A percentile compares a stretch with the other conserved stretches of the same genome.
These are phyloP conservation scores for Pristionchus arcanus DNA, from an alignment of 2,888 invertebrate species.

Conservation along the genomic window DNA sequence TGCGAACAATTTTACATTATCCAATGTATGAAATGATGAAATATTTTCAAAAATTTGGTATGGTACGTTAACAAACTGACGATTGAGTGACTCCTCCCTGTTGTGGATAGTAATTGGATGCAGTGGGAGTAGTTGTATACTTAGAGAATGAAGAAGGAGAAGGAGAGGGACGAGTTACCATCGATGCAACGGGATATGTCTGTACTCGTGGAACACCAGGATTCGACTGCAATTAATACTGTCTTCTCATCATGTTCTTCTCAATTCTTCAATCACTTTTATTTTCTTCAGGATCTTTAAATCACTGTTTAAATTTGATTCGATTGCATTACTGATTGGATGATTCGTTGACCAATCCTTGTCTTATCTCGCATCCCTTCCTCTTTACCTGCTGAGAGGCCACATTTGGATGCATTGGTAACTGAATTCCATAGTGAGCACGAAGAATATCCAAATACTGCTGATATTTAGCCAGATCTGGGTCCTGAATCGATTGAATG, in stretches of 20 bases:
- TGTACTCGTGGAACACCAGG: slow-evolving; percentile 21
- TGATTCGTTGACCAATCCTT: background rate
- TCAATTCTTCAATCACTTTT: no score
- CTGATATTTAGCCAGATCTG: slow-evolving; percentile 70
- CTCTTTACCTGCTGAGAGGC: background rate
- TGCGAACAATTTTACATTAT: no score
- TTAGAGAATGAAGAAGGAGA: background rate
- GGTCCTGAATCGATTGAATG: slow-evolving; percentile 45
- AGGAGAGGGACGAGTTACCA: background rate
- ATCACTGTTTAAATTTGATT: no score
- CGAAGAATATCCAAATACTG: slow-evolving; percentile 72
- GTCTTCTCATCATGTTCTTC: no score
- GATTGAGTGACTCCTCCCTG: background rate
- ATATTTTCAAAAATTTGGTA: no score
- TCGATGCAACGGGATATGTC: slow-evolving; percentile 20
- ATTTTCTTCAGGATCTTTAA: no score
- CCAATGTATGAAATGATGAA: no score
- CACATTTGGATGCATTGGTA: slow-evolving; percentile 11
- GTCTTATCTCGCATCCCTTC: background rate
- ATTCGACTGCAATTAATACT: background rate
- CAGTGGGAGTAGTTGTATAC: background rate
- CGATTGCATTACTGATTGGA: no score
- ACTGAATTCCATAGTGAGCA: slow-evolving; percentile 53
- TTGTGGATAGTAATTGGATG: slow-evolving; percentile 4
- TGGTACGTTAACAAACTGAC: background rate